Conservation (phyloP, 1,140 invertebrate genomes). For the Philotrypesis tridentata region DNA sequence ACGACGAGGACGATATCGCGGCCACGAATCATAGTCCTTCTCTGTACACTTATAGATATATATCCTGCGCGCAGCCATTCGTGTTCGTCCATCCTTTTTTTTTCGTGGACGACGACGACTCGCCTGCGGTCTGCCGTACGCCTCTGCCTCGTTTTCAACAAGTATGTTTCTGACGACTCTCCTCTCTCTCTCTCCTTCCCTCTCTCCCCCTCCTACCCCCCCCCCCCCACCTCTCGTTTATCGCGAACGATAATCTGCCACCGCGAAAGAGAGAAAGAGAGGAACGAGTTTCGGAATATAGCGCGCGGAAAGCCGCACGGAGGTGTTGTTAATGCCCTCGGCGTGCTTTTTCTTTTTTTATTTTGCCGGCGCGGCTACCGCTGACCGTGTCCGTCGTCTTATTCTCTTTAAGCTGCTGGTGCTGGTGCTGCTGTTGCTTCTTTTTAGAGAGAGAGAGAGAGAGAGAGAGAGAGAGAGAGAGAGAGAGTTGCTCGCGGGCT, state of each 20-base stretch:
- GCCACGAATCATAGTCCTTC: constrained; percentile 19
- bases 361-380: background rate
- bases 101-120: background rate
- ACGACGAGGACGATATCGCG: constrained; percentile 39
- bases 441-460: background rate
- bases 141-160: constrained; percentile 44
- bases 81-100: constrained; percentile 11
- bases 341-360: background rate
- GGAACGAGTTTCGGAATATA: constrained; percentile 45
- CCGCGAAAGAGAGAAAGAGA: constrained; percentile 9
- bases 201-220: background rate
- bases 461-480: too few species aligned
- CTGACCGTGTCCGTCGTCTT: constrained; percentile 4
- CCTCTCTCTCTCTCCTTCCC: background rate
- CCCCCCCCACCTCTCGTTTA: constrained; percentile 13
- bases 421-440: background rate
- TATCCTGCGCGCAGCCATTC: background rate
- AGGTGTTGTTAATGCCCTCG: constrained; percentile 47
- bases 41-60: background rate
- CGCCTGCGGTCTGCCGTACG: background rate
- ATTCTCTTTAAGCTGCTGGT: background rate
- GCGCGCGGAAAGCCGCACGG: constrained; percentile 37
- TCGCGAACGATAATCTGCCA: constrained; percentile 48
- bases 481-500: background rate
- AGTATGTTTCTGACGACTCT: constrained; percentile 37